A percentile compares a stretch with the other conserved stretches of the same genome.
These are phyloP conservation scores for Strigops habroptila DNA, from an alignment of 2,113 vertebrate species.

Conservation along the genomic window DNA sequence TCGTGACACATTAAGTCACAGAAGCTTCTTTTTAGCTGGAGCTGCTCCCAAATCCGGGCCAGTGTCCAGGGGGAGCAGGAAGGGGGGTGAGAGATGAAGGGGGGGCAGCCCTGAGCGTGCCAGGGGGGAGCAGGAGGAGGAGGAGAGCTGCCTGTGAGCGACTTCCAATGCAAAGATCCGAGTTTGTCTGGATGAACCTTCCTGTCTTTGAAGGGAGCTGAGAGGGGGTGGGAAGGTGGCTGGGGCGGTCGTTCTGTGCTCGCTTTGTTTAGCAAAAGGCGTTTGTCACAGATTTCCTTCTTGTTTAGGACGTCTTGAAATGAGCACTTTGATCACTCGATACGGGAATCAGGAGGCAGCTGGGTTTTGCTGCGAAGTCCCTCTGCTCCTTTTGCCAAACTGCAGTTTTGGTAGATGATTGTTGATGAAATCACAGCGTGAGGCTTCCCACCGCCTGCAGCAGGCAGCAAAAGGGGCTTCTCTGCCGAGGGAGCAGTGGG, in stretches of 20 bases:
- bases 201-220: neutral
- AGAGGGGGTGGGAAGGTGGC: neutral
- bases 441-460: neutral
- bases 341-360: neutral
- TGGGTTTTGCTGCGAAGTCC: neutral
- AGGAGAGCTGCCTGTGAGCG: neutral
- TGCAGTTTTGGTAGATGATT: too few relatives aligned
- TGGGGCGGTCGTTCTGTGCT: neutral
- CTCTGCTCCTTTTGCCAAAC: neutral
- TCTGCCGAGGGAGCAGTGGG: neutral
- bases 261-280: neutral
- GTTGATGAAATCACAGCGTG: neutral
- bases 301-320: neutral
- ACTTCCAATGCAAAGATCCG: fast-evolving
- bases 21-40: neutral
- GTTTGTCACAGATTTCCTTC: neutral
- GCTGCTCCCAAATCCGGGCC: neutral
- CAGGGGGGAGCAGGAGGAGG: neutral
- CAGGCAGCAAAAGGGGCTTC: neutral
- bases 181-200: neutral
- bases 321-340: neutral
- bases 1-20: fast-evolving
- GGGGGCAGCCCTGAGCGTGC: fast-evolving
- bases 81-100: fast-evolving
- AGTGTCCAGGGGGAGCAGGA: neutral